phyloP scores from a whole-genome alignment of 2,113 vertebrate species.

The Zosterops pallidus region DNA sequence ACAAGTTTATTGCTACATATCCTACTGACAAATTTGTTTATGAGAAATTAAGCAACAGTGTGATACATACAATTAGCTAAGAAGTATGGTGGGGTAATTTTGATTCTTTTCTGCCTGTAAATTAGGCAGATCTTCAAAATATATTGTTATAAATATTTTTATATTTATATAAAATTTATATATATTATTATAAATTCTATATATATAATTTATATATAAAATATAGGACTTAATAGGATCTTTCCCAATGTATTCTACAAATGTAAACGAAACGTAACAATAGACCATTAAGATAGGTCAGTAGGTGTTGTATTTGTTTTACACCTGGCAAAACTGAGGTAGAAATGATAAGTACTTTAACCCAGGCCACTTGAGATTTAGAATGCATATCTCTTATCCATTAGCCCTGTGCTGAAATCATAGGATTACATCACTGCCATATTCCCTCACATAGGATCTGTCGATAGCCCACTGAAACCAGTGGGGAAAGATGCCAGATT shows the following conservation, averaged over 20 bases:
- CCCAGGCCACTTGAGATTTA: background rate
- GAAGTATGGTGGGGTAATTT: background rate
- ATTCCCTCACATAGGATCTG: background rate
- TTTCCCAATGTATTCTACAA: background rate
- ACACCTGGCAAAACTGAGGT: background rate
- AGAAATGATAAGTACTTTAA: background rate
- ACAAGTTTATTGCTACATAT: background rate
- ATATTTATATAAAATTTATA: too few relatives aligned
- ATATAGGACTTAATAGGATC: background rate
- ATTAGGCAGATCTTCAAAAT: background rate
- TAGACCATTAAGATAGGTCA: background rate
- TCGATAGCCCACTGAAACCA: slow-evolving; percentile 20
- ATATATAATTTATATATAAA: too few relatives aligned
- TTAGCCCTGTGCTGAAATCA: slow-evolving; percentile 31
- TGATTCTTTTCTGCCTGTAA: background rate
- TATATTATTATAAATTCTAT: too few relatives aligned
- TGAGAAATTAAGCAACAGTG: background rate
- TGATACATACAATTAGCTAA: background rate
- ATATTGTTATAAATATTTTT: background rate
- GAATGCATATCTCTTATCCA: background rate
- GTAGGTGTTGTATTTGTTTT: background rate
- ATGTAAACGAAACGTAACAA: background rate
- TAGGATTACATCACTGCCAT: slow-evolving; percentile 35
- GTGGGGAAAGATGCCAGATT: slow-evolving; percentile 30
- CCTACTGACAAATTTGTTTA: background rate